Base-by-base conservation (phyloP, 2,797 vertebrate species). In the Botia almorhae region DNA sequence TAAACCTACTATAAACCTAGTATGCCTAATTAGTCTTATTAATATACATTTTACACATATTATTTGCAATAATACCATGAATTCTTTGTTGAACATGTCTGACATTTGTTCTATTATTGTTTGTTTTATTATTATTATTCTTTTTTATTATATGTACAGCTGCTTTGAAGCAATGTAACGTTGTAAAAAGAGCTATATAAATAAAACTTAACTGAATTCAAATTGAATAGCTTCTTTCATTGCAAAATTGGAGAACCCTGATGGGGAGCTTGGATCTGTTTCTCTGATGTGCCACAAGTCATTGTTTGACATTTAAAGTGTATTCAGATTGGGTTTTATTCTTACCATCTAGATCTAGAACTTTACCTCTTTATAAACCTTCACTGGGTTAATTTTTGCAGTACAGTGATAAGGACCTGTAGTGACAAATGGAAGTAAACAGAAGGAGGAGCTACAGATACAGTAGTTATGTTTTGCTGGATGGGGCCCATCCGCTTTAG, bases 221-320 rank as follows among this genome's bases (percentile, higher is more conserved):
- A n/a, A n/a, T n/a, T n/a, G n/a, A n/a, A n/a, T 8, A 21, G 33
- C 19, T 58, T 58, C 11, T 43, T 72, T 72, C 70, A 72, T 23
- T 39, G 13, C 70, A 8, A 19, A 53, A 58, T 51, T 26, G 3
- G 6, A 23, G 19, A 23, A 60, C 21, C 10, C 56, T 60, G 19
- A 26, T 11, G 10, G 11, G 26, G 4, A 71, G 17, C 4, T 53
- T 26, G 7, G 46, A n/a, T 70, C 68, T 69, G 46, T 69, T 19
- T n/a, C 17, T 33, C 10, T 13, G 29, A 72, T 72, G 11, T 56
- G 51, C 10, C 21, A 72, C 51, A 21, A 72, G 11, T 23, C 21
- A 60, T 12, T 23, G 17, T 19, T 58, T 39, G 14, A 72, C n/a
- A 19, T 36, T 71, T 6, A 43, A 72, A 23, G 50, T 19, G 46